Evolutionary conservation across 2,797 vertebrate species (phyloP), one percentile per base, ranked within the genome.

Genomic region (Menidia menidia): DNA sequence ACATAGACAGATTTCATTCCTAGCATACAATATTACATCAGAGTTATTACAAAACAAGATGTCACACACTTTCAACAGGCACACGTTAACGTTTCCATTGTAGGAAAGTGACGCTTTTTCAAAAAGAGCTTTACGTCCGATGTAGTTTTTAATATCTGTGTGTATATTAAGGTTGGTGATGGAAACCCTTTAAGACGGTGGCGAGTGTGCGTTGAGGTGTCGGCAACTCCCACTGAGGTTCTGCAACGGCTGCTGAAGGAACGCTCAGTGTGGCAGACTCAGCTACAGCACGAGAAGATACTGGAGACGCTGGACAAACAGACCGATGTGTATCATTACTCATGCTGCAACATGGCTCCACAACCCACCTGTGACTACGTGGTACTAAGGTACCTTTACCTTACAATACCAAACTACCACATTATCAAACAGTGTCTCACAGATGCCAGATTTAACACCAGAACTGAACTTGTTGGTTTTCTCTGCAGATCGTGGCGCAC

Each of bases 291-390:
- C 73, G 96, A 96, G 94, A 97, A 96, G 81, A 87, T 97, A 0
- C 90, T 96, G 13, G 96, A 97, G 85, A 93, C 87, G 5, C 86
- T 98, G 87, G 96, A 97, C 83, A 94, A 92, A 77, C 96, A 97
- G 66, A 98, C 96, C 0, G 97, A 98, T 50, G 88, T 98, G 78
- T 98, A 96, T 72, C 96, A 96, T 80, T 97, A 95, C 30, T 94
- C 94, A 84, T 77, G 95, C 84, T 89, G 91, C 82, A 95, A 93
- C 92, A 98, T 98, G 97, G 88, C 94, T 19, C 96, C 97, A 33
- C 97, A 96, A 35, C 96, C 96, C 0, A 78, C 92, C 87, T 92
- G 94, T 65, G 97, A 98, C 89, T 97, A 95, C 6, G 94, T 98
- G 32, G 92, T 97, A 74, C 94, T 98, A 60, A 96, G 97, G 97